Percentiles rank a stretch among this genome's conserved stretches.
phyloP scores from a whole-genome alignment of 2,888 invertebrate genomes.

The Acanthacorydalis orientalis region DNA sequence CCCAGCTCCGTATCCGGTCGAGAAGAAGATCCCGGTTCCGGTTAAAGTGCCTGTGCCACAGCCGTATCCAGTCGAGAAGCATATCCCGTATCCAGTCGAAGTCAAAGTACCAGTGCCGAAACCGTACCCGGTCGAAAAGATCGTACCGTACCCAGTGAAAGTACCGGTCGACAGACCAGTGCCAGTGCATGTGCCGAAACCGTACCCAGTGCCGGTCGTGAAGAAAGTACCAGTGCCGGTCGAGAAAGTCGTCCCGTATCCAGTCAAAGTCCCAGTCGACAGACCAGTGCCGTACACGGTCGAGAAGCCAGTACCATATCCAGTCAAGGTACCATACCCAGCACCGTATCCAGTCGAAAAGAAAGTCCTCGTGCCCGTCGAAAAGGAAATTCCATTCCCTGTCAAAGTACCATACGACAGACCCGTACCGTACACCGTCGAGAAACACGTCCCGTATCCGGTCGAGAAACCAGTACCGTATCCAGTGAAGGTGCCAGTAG shows the following conservation, averaged over 20 bases:
- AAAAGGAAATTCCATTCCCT: constrained; percentile 40
- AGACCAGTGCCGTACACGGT: constrained; percentile 51
- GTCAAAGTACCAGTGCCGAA: constrained; percentile 49
- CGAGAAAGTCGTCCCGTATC: constrained; percentile 43
- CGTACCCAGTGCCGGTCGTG: constrained; percentile 47
- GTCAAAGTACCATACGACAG: constrained; percentile 47
- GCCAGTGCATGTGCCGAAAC: constrained; percentile 43
- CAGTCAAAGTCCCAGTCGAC: constrained; percentile 43
- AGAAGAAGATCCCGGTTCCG: constrained; percentile 47
- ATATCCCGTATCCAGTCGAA: constrained; percentile 49
- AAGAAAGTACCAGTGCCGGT: constrained; percentile 57
- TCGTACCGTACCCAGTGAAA: constrained; percentile 45
- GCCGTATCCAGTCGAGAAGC: constrained; percentile 51
- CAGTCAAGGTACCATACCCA: constrained; percentile 47
- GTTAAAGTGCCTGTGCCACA: constrained; percentile 48
- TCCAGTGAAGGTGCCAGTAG: constrained; percentile 46
- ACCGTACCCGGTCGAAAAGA: constrained; percentile 57
- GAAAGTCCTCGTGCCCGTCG: constrained; percentile 44
- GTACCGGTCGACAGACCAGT: constrained; percentile 46
- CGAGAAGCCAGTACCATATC: constrained; percentile 54
- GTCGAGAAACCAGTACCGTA: constrained; percentile 39
- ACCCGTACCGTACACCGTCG: constrained; percentile 47
- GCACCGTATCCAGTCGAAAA: constrained; percentile 42
- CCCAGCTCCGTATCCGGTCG: constrained; percentile 54
- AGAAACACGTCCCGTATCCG: constrained; percentile 42